Percentiles rank a stretch among this genome's conserved stretches.
Evolutionary conservation across 2,113 vertebrate genomes (phyloP).

Genomic region (Junco hyemalis): DNA sequence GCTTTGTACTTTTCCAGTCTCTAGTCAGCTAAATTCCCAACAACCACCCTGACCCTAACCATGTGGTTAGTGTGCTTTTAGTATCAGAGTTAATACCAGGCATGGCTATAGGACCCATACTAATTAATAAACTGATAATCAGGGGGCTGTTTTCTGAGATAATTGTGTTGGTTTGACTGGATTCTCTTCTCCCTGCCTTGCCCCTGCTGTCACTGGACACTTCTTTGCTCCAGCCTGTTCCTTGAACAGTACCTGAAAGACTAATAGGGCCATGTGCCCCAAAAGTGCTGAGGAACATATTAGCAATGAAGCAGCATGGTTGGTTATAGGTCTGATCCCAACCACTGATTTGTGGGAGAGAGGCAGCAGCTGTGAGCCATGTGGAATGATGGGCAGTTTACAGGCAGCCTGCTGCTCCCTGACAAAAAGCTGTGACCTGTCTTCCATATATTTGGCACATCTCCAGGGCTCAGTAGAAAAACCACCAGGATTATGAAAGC

Average conservation of each 20-base stretch:
- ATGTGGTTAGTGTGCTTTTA: accelerated
- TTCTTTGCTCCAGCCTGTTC: not conserved
- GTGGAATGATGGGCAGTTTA: not conserved
- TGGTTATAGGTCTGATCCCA: not conserved
- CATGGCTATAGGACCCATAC: not conserved
- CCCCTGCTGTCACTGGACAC: not conserved
- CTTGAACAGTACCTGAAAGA: not conserved
- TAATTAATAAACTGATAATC: not conserved
- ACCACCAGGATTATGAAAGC: not conserved
- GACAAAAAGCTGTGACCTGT: not conserved
- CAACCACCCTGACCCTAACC: not conserved
- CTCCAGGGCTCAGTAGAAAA: not conserved
- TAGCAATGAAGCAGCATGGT: not conserved
- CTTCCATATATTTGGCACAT: not conserved
- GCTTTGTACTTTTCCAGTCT: too few species aligned
- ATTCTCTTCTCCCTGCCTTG: not conserved
- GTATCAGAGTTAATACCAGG: not conserved
- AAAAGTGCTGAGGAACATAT: not conserved
- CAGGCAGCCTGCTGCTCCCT: not conserved
- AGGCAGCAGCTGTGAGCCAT: not conserved
- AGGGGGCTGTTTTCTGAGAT: not conserved
- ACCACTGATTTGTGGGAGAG: not conserved
- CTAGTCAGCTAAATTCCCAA: too few species aligned
- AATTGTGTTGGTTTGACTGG: not conserved
- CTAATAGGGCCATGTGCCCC: not conserved